phyloP scores from a whole-genome alignment of 2,113 vertebrate genomes.

The Ornithorhynchus anatinus region DNA sequence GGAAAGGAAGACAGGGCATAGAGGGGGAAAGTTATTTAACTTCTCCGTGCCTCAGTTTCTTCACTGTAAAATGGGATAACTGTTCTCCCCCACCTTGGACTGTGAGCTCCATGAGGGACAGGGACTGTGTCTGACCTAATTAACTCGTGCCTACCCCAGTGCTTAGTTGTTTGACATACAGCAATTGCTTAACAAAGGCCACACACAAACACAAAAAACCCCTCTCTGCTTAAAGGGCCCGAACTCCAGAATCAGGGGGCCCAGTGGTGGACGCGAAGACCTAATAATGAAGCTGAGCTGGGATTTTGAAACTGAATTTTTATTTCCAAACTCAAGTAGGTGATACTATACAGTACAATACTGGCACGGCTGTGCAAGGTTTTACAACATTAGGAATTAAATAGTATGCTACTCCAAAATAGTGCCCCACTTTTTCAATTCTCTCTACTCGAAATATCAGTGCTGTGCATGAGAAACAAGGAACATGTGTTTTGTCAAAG shows the following conservation, averaged over 20 bases:
- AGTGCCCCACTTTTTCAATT: conserved; percentile 67
- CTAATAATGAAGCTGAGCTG: not conserved
- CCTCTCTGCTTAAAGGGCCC: too few relatives aligned
- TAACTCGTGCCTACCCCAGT: too few relatives aligned
- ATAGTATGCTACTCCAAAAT: conserved; percentile 68
- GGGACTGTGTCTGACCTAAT: too few relatives aligned
- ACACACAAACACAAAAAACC: too few relatives aligned
- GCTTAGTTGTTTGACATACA: too few relatives aligned
- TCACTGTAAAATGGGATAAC: too few relatives aligned
- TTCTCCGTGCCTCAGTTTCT: too few relatives aligned
- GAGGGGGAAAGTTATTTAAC: too few relatives aligned
- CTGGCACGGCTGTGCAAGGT: conserved; percentile 76
- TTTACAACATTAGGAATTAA: conserved; percentile 74
- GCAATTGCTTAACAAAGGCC: too few relatives aligned
- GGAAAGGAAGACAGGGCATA: too few relatives aligned
- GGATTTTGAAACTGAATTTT: conserved; percentile 73
- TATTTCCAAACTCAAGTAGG: conserved; percentile 87
- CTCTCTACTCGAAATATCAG: conserved; percentile 63
- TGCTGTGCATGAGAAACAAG: conserved; percentile 68
- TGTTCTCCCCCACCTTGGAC: too few relatives aligned
- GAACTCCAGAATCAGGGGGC: conserved; percentile 33
- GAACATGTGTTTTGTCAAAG: conserved; percentile 56
- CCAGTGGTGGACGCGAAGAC: not conserved
- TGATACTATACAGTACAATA: conserved; percentile 80
- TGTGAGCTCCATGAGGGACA: too few relatives aligned